Base-by-base conservation (phyloP, 2,888 invertebrate species). In the Tetragnatha montana region DNA sequence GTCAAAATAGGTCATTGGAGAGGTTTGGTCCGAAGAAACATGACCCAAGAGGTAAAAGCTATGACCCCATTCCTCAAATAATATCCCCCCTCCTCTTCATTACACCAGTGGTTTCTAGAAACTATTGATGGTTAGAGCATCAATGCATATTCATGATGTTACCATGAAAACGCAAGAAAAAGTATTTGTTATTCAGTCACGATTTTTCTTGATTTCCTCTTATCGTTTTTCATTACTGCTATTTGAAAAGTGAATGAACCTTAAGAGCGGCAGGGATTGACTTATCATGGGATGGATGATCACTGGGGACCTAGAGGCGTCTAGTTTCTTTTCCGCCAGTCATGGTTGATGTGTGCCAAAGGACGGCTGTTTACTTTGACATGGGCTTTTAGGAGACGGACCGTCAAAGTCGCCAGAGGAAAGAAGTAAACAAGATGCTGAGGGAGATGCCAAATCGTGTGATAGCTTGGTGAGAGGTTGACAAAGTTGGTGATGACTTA, bases 1-100 rank as follows among this genome's bases (percentile, higher is more conserved):
- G 89, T 85, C 85, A 81, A 89, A 89, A 75, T 89, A 69, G 89
- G 89, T 76, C 85, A 85, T 79, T 68, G 76, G 21, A 19, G 76
- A 88, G 85, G 85, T 81, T 85, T 85, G 80, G 88, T 84, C 47
- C 35, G 51, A 75, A 80, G 75, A 83, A 84, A 88, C 80, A 84
- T 88, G 84, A 88, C 78, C 78, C 50, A 73, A 74, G 12, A 69
- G 69, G 69, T 49, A 70, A 81, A 50, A 81, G 85, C 85, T 81
- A 12, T 74, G 81, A 89, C 89, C 80, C 81, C 84, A 84, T 84
- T 88, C 78, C 71, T 80, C 71, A 81, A 85, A 75, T 73, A 82
- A 82, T 76, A 51, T 81, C 73, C 51, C 35, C n/a, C 75, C 76
- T 74, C 75, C 81, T 70, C 81, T 80, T 68, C 60, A 47, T 79